Evolutionary conservation across 1,140 invertebrate genomes (phyloP), one percentile per base, ranked within the genome.

Genomic region (Metaphire vulgaris): DNA sequence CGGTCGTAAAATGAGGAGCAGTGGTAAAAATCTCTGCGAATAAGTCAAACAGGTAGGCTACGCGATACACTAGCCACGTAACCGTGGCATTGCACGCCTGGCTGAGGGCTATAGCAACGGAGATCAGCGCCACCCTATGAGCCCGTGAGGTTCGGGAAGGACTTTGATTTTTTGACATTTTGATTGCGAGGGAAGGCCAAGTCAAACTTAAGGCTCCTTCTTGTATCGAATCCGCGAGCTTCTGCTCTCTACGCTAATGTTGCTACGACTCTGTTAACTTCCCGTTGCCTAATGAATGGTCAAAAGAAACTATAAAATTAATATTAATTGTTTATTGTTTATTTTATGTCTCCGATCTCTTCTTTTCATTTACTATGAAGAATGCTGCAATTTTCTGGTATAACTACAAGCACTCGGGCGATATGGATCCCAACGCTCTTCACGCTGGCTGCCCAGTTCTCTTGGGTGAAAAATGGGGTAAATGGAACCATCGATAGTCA

Each of bases 371-470:
- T 71, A 16, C 28, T 69, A 29, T 72, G 30, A 21, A 76, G 75
- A 72, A 72, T 76, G 33, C 68, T 29, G 95, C 94, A 21, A 92
- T 92, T 2, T 95, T 95, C 85, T 98, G 96, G 96, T 91, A 92
- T 83, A 97, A 97, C 88, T 87, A 97, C 70, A 90, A 93, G 84
- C 88, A 90, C 1, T 93, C 90, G 80, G 95, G 96, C 16, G 91
- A 95, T 79, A 95, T 94, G 32, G 93, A 98, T 88, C 89, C 91
- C 74, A 88, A 89, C 80, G 97, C 95, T 1, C 88, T 94, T 73
- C 95, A 98, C 88, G 95, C 95, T 6, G 95, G 94, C n/a, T 98
- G 96, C 87, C 96, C 96, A 30, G 95, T 98, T 71, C 89, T 98
- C 21, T 90, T 93, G 1, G 96, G 96, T 74, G 92, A 92, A 30